Evolutionary conservation across 2,113 vertebrate genomes (phyloP).

Genomic region (Actenoides lindsayi): DNA sequence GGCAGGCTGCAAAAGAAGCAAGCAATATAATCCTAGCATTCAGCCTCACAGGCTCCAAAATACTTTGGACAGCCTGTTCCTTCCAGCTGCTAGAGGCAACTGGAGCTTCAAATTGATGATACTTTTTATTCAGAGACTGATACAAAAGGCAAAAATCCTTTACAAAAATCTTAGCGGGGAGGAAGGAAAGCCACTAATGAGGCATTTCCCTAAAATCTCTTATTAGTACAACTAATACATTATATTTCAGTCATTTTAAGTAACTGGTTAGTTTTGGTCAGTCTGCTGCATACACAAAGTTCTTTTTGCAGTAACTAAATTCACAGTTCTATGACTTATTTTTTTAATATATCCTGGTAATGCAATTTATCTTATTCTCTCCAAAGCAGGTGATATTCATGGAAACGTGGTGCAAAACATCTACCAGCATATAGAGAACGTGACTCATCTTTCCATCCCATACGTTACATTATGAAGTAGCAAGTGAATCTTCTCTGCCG

Average conservation of each 20-base stretch:
- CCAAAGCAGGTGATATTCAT: not conserved
- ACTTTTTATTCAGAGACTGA: not conserved
- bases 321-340: not conserved
- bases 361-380: not conserved
- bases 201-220: not conserved
- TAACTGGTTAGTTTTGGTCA: not conserved
- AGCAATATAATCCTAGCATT: constrained; percentile 2
- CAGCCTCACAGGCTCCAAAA: constrained; percentile 32
- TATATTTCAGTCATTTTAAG: not conserved
- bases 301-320: not conserved
- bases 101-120: not conserved
- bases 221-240: not conserved
- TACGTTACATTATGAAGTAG: not conserved
- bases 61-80: constrained; percentile 24
- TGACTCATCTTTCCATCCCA: not conserved
- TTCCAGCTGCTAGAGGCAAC: constrained; percentile 34
- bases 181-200: not conserved
- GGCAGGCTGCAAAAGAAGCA: constrained; percentile 22
- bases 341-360: not conserved
- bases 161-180: not conserved
- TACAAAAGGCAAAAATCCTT: not conserved
- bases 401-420: not conserved
- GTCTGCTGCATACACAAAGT: not conserved
- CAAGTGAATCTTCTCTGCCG: not conserved
- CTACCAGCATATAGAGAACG: not conserved